These are phyloP conservation scores for Tretioscincus oriximinensis DNA, from an alignment of 2,113 vertebrate species.

Conservation along the genomic window DNA sequence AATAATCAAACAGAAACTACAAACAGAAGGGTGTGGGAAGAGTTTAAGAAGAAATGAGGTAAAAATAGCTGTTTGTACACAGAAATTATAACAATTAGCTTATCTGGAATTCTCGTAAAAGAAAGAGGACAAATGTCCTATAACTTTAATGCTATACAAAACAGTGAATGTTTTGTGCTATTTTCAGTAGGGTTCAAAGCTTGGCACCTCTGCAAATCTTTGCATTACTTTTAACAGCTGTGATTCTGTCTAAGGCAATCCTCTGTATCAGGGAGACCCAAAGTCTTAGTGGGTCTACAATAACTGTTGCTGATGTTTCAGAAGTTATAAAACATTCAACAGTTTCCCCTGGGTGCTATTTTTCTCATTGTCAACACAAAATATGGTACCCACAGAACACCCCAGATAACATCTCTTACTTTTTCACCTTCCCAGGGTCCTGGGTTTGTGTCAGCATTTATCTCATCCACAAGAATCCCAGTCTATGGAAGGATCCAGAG, in stretches of 20 bases:
- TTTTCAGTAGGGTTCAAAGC: no score
- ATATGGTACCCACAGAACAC: not conserved
- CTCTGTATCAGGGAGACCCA: not conserved
- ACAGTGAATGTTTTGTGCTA: no score
- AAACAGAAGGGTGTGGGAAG: not conserved
- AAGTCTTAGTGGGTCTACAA: not conserved
- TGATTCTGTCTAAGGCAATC: no score
- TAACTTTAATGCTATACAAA: no score
- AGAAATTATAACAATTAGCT: not conserved
- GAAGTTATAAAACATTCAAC: no score
- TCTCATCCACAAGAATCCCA: conserved; percentile 71
- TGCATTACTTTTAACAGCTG: no score
- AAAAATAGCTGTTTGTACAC: not conserved
- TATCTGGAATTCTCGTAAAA: not conserved
- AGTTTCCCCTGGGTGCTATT: no score
- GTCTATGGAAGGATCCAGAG: conserved; percentile 76
- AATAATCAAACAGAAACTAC: not conserved
- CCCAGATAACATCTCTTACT: not conserved
- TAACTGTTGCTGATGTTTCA: not conserved
- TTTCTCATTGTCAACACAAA: no score
- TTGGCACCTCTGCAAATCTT: no score
- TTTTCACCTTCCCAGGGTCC: conserved; percentile 4
- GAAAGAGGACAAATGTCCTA: no score
- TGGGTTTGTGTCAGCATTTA: conserved; percentile 60
- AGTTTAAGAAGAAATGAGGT: not conserved